Evolutionary conservation across 1,140 invertebrate species (phyloP).

Genomic region (Pectinophora gossypiella): DNA sequence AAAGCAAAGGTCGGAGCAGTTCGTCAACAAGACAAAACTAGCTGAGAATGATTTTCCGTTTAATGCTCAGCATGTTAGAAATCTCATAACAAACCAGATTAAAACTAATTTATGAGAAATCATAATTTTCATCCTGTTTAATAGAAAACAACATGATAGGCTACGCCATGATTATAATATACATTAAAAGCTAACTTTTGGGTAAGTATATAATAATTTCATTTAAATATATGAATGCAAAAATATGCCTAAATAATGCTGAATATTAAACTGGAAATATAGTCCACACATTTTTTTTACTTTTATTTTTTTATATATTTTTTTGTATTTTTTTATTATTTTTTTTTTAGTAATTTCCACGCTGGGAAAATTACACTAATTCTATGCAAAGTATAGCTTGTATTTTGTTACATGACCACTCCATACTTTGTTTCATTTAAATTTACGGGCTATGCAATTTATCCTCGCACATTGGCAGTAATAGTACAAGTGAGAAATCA

Average conservation of each 20-base stretch:
- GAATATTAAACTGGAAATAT: conserved; percentile 74
- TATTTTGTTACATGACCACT: conserved; percentile 76
- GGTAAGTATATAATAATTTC: conserved; percentile 60
- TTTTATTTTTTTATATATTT: conserved; percentile 52
- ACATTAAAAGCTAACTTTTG: conserved; percentile 69
- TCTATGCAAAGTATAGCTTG: conserved; percentile 93
- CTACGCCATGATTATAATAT: conserved; percentile 53
- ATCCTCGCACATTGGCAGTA: conserved; percentile 71
- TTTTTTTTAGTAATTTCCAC: conserved; percentile 74
- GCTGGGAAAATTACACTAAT: conserved; percentile 88
- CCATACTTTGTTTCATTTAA: conserved; percentile 72
- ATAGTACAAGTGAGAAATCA: conserved; percentile 39
- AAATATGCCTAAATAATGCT: conserved; percentile 72
- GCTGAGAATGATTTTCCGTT: conserved; percentile 73
- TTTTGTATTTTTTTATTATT: conserved; percentile 48
- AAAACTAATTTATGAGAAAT: conserved; percentile 31
- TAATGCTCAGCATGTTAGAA: conserved; percentile 72
- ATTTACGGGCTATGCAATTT: conserved; percentile 72
- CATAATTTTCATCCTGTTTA: conserved; percentile 32
- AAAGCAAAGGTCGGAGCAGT: conserved; percentile 67
- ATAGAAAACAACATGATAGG: conserved; percentile 38
- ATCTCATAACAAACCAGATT: conserved; percentile 48
- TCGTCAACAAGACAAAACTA: conserved; percentile 66
- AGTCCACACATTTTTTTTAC: conserved; percentile 63
- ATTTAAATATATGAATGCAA: conserved; percentile 64